These are phyloP conservation scores for Cheilosia vernalis DNA, from an alignment of 2,888 invertebrate species.

Conservation along the genomic window DNA sequence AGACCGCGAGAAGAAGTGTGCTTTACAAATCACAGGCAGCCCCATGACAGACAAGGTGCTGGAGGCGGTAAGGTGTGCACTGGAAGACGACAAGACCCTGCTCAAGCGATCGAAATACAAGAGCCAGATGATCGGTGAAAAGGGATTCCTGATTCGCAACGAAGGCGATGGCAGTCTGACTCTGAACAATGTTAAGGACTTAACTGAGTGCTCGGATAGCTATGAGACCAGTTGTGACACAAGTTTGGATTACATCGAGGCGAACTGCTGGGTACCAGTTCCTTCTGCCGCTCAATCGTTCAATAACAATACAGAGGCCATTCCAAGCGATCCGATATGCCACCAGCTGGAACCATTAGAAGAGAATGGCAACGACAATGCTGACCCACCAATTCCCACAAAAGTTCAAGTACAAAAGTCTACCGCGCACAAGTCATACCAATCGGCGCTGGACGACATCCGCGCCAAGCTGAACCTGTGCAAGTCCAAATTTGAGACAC, in stretches of 20 bases:
- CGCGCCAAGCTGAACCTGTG: slow-evolving; percentile 81
- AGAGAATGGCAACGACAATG: slow-evolving; percentile 40
- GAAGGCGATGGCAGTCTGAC: slow-evolving; percentile 81
- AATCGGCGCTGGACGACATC: slow-evolving; percentile 81
- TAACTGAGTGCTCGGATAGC: slow-evolving; percentile 82
- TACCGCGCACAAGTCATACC: slow-evolving; percentile 79
- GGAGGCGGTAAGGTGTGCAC: slow-evolving; percentile 79
- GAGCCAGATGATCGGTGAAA: slow-evolving; percentile 78
- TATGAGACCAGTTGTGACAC: slow-evolving; percentile 83
- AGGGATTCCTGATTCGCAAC: slow-evolving; percentile 82
- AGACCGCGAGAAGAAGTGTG: slow-evolving; percentile 18
- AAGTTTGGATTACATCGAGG: slow-evolving; percentile 82
- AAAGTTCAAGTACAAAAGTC: slow-evolving; percentile 76
- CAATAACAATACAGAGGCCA: slow-evolving; percentile 28
- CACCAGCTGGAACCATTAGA: slow-evolving; percentile 22
- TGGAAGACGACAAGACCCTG: slow-evolving; percentile 78
- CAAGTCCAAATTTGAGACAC: slow-evolving; percentile 81
- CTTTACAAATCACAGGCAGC: slow-evolving; percentile 24
- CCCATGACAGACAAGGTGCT: slow-evolving; percentile 79
- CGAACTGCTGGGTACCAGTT: slow-evolving; percentile 76
- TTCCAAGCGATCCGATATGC: slow-evolving; percentile 7
- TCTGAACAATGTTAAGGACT: slow-evolving; percentile 82
- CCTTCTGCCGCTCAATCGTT: slow-evolving; percentile 7
- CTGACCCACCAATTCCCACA: slow-evolving; percentile 25
- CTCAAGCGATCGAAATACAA: slow-evolving; percentile 75